Conservation (phyloP, 2,797 vertebrate species). For the Sebastes reedi region DNA sequence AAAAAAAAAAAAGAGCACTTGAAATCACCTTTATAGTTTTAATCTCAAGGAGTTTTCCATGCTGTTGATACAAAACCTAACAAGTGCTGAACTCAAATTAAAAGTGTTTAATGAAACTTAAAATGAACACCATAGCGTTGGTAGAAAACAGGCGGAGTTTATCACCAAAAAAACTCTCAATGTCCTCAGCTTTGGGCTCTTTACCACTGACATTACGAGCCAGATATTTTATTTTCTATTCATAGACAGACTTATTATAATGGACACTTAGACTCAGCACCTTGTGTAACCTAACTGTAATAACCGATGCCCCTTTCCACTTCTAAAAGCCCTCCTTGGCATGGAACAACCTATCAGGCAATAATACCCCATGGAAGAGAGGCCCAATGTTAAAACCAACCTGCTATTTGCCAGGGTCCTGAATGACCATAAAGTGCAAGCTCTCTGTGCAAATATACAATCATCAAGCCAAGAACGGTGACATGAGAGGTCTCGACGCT, state of each 20-base stretch:
- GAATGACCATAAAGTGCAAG: constrained; percentile 59
- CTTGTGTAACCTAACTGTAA: constrained; percentile 25
- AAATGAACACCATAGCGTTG: background rate
- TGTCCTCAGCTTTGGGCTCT: background rate
- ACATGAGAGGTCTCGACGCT: constrained; percentile 57
- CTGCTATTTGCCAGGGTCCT: constrained; percentile 61
- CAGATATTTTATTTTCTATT: constrained; percentile 12
- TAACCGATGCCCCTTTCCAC: constrained; percentile 28
- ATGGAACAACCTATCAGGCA: constrained; percentile 24
- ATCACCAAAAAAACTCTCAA: background rate
- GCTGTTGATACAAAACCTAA: background rate
- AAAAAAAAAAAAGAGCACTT: background rate
- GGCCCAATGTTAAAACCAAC: constrained; percentile 51
- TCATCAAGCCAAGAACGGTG: constrained; percentile 52
- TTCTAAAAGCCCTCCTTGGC: constrained; percentile 48
- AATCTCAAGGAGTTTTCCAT: background rate
- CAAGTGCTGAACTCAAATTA: background rate
- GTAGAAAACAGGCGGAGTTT: background rate
- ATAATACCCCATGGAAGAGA: constrained; percentile 40
- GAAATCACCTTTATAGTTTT: background rate
- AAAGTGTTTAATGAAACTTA: background rate
- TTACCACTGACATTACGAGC: background rate
- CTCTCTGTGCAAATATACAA: constrained; percentile 61
- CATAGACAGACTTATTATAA: constrained; percentile 37
- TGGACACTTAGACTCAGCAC: constrained; percentile 23